Conservation (phyloP, 2,113 vertebrate species). For the Talpa occidentalis region DNA sequence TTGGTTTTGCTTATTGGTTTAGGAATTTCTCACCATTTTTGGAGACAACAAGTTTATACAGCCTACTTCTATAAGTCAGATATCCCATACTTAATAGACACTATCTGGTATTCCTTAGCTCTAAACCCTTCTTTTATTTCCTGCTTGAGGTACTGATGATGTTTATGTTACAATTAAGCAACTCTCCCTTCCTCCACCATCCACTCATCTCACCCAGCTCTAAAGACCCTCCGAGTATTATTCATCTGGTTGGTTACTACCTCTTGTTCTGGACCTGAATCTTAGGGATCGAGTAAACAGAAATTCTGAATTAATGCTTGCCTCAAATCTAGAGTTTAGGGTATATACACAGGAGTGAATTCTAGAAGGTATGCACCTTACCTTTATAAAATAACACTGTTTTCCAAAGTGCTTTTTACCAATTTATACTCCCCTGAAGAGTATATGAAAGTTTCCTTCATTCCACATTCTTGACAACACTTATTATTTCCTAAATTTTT, state of each 20-base stretch:
- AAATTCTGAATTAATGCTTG: not conserved
- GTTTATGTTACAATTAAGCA: not conserved
- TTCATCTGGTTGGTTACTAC: not conserved
- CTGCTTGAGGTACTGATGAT: not conserved
- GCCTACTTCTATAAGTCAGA: conserved; percentile 19
- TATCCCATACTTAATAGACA: conserved; percentile 14
- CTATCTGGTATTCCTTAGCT: not conserved
- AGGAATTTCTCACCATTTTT: conserved; percentile 16
- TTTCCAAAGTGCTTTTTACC: conserved; percentile 48
- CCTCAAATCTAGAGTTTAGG: not conserved
- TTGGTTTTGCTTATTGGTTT: conserved; percentile 16
- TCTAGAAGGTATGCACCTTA: not conserved
- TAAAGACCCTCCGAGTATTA: not conserved
- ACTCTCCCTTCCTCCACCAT: not conserved
- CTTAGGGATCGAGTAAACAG: not conserved
- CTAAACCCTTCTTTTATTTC: not conserved
- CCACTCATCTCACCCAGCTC: not conserved
- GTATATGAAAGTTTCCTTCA: conserved; percentile 16
- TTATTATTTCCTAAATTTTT: conserved; percentile 10
- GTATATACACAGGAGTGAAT: not conserved
- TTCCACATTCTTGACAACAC: not conserved
- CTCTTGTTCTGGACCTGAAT: conserved; percentile 5
- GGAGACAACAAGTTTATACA: conserved; percentile 20
- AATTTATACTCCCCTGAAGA: not conserved
- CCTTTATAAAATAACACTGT: conserved; percentile 41